Conservation (phyloP, 2,888 invertebrate species). For the Tanytarsus gracilentus region DNA sequence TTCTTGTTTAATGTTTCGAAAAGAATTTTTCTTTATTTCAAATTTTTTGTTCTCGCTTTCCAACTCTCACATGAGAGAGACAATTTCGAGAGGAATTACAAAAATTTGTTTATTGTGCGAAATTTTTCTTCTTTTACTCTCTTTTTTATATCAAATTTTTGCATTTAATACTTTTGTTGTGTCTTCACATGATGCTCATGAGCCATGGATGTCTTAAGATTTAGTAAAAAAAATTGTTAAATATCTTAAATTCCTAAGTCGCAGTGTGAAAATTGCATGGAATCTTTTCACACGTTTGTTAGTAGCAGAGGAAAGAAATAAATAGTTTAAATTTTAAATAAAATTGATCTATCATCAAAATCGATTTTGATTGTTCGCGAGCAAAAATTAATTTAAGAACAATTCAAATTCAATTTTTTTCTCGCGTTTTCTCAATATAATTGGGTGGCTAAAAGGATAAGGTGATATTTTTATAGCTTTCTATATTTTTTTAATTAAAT, state of each 20-base stretch:
- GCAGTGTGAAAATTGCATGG: too few relatives aligned
- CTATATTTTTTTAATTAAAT: too few relatives aligned
- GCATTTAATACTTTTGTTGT: not conserved
- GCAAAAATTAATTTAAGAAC: constrained; percentile 22
- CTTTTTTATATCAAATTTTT: not conserved
- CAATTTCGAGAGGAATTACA: too few relatives aligned
- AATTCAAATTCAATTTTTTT: constrained; percentile 8
- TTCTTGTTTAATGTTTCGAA: not conserved
- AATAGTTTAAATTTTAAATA: constrained; percentile 8
- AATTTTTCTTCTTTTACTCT: not conserved
- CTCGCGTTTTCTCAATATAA: not conserved
- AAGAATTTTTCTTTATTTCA: not conserved
- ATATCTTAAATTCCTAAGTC: constrained; percentile 6
- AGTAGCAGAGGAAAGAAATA: not conserved
- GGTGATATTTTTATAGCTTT: constrained; percentile 21
- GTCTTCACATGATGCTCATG: constrained; percentile 22
- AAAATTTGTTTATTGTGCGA: too few relatives aligned
- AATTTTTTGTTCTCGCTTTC: not conserved
- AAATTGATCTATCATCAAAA: constrained; percentile 15
- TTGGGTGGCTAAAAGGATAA: constrained; percentile 22
- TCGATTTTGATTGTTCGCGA: not conserved
- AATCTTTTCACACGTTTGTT: too few relatives aligned
- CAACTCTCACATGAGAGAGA: not conserved
- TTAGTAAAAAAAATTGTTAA: constrained; percentile 6
- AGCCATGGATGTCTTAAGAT: not conserved